These are phyloP conservation scores for Paraplagusia blochii DNA, from an alignment of 2,113 vertebrate genomes.

Conservation along the genomic window DNA sequence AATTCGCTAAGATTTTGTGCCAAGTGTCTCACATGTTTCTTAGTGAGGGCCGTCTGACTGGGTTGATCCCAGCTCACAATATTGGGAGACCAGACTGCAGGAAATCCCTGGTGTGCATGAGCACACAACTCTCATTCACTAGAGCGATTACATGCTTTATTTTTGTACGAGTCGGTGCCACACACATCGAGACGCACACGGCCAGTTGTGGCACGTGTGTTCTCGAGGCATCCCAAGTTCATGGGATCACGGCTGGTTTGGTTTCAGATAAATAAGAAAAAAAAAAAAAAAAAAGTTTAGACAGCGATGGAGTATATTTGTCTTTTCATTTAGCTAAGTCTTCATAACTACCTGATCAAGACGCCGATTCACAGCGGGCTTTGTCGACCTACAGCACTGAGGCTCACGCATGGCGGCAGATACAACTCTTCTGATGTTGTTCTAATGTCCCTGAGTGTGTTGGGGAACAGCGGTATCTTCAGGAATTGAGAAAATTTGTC, in stretches of 20 bases:
- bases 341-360: slow-evolving; percentile 50
- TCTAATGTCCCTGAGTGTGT: slow-evolving; percentile 38
- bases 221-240: slow-evolving; percentile 43
- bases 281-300: slow-evolving; percentile 38
- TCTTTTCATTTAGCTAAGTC: slow-evolving; percentile 60
- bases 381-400: slow-evolving; percentile 47
- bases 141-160: slow-evolving; percentile 43
- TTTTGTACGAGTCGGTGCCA: slow-evolving; percentile 40
- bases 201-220: slow-evolving; percentile 10
- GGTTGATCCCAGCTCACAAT: slow-evolving; percentile 44
- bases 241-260: slow-evolving; percentile 45
- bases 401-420: slow-evolving; percentile 36
- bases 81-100: slow-evolving; percentile 55
- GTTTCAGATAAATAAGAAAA: slow-evolving; percentile 54
- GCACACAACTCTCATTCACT: slow-evolving; percentile 58
- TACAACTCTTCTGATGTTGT: slow-evolving; percentile 41
- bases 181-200: slow-evolving; percentile 31
- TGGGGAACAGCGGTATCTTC: slow-evolving; percentile 23
- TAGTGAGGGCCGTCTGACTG: slow-evolving; percentile 41
- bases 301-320: slow-evolving; percentile 46
- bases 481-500: slow-evolving; percentile 16
- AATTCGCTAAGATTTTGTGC: slow-evolving; percentile 25
- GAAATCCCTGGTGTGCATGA: slow-evolving; percentile 59
- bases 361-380: slow-evolving; percentile 43
- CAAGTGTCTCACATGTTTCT: slow-evolving; percentile 51